Base-by-base conservation (phyloP, 2,113 vertebrate genomes). In the Mola mola region DNA sequence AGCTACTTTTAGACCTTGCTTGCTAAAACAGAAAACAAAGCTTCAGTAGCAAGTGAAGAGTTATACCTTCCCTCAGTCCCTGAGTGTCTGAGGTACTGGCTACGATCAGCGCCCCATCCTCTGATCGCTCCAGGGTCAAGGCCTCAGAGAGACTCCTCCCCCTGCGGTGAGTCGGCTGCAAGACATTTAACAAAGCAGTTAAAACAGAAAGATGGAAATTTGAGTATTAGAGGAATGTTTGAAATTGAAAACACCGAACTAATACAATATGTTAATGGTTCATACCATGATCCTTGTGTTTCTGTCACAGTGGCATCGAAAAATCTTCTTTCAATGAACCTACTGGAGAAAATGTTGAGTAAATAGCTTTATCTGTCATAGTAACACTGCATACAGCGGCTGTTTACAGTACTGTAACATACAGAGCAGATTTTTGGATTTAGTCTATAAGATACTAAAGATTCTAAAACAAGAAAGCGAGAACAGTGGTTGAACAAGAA, bases 101-200 rank as follows among this genome's bases (percentile, higher is more conserved):
- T 2, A 90, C 43, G 37, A 84, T 47, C 55, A 90, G 31, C 1
- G 62, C 71, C 1, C 86, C 88, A 1, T 62, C 61, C 0, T 80
- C 84, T 5, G 78, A 74, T 31, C 75, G 83, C 36, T 90, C 92
- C 60, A 91, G 66, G 2, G 82, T 84, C 64, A 91, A 25, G 8
- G 73, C 83, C 0, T 91, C 89, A 31, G 91, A 91, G 16, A 91
- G 79, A 53, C 89, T 90, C 75, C 79, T 50, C 40, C 78, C 83
- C 5, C 89, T 84, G 6, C 65, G 83, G 43, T 83, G 84, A 13
- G 51, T 5, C 16, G 43, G 36, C 90, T 92, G 71, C 16, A 71
- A 60, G 11, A 41, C 9, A 28, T 38, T 38, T 59, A 2, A 51
- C 24, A 2, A 24, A 38, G 9, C 3, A 6, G 41, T 43, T 22